A percentile compares a stretch with the other conserved stretches of the same genome.
Conservation (phyloP, 2,888 invertebrate genomes). For the Dyspetes luteomarginatus region DNA sequence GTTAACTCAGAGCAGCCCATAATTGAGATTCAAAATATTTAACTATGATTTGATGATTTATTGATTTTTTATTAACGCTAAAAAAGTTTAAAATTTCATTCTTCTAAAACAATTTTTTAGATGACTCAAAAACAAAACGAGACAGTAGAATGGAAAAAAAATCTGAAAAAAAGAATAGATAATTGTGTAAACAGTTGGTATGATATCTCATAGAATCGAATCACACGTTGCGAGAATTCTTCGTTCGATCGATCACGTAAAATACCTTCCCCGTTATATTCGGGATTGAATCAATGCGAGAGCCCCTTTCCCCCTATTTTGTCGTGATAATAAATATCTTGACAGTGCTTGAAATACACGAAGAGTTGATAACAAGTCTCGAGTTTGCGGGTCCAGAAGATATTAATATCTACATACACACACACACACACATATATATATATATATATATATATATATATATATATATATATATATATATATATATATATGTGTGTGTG, state of each 20-base stretch:
- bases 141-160: too few relatives aligned
- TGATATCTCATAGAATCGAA: constrained; percentile 18
- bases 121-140: too few relatives aligned
- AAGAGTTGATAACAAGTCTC: constrained; percentile 27
- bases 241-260: constrained; percentile 52
- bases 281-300: constrained; percentile 54
- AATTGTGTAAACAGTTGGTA: neutral
- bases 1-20: neutral
- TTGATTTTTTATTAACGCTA: too few relatives aligned
- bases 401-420: constrained; percentile 6
- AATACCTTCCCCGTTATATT: constrained; percentile 51
- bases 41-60: too few relatives aligned
- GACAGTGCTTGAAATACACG: constrained; percentile 23
- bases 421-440: too few relatives aligned
- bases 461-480: neutral
- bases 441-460: neutral
- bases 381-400: constrained; percentile 20
- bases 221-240: constrained; percentile 25
- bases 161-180: neutral
- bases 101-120: too few relatives aligned
- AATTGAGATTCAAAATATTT: too few relatives aligned
- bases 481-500: too few relatives aligned
- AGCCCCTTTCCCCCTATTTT: neutral
- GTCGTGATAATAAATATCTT: constrained; percentile 26
- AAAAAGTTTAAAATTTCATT: too few relatives aligned